Evolutionary conservation across 2,797 vertebrate species (phyloP), one percentile per base, ranked within the genome.

Genomic region (Trichosurus vulpecula): DNA sequence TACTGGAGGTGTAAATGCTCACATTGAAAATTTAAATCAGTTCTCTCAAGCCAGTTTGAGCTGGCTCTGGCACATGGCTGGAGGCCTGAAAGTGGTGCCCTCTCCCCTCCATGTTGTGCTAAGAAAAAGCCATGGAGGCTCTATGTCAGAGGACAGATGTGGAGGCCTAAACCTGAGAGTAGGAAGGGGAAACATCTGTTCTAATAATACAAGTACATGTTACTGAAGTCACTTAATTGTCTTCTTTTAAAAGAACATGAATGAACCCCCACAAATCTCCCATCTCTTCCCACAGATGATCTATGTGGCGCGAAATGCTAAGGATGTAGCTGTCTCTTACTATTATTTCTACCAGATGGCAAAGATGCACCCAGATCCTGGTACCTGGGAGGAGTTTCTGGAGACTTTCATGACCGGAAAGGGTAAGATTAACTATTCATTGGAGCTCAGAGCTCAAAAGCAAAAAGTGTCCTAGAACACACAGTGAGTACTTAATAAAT

Each of bases 261-360:
- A 91, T 4, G 41, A 95, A 96, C 52, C 53, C 0, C 22, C 31
- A 22, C 9, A 53, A 3, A 51, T 66, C 55, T 93, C 0, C 5
- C 2, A 1, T 94, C 6, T 95, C 53, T 92, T 53, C 4, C 58
- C 3, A 41, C 94, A 99, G 99, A 98, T 99, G 54, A 89, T 99
- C 91, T 99, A 98, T 0, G 92, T 99, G 92, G 98, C 97, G 1
- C 95, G 98, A 35, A 99, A 99, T 0, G 98, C 98, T 90, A 99
- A 99, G 96, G 99, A 99, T 0, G 98, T 98, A 57, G 98, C 97
- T 0, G 96, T 99, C 16, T 99, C 98, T 57, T 99, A 41, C 95
- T 99, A 98, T 95, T 97, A 99, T 94, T 99, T 99, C 87, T 97
- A 99, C 8, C 81, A 98, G 66, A 98, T 99, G 99, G 98, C 98